Percentiles rank a stretch among this genome's conserved stretches.
These are phyloP conservation scores for Hyposmocoma kahamanoa DNA, from an alignment of 1,140 invertebrate species.

Conservation along the genomic window DNA sequence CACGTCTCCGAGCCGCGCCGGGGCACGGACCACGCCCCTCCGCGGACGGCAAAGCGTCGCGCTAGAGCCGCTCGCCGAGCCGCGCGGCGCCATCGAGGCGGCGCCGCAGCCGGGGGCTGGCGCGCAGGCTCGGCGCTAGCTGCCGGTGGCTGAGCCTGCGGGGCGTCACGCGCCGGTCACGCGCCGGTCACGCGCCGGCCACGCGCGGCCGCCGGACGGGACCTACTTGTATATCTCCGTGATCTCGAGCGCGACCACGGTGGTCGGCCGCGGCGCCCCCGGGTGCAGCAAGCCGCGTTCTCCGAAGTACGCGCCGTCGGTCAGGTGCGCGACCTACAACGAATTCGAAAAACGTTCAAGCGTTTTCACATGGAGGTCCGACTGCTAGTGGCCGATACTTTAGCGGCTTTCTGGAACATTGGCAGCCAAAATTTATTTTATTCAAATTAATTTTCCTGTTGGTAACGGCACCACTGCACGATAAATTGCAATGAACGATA, in stretches of 20 bases:
- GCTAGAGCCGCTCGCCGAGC: not conserved
- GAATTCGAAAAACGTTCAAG: too few relatives aligned
- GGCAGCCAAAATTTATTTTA: too few relatives aligned
- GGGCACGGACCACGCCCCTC: not conserved
- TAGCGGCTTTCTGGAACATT: too few relatives aligned
- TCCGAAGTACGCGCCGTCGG: slow-evolving; percentile 35
- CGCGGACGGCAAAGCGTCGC: not conserved
- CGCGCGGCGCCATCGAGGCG: slow-evolving; percentile 14
- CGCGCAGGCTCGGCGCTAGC: slow-evolving; percentile 20
- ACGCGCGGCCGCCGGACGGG: too few relatives aligned
- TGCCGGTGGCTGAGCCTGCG: slow-evolving; percentile 17
- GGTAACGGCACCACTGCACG: too few relatives aligned
- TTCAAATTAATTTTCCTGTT: too few relatives aligned
- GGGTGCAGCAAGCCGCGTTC: slow-evolving; percentile 24
- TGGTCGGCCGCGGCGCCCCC: slow-evolving; percentile 8
- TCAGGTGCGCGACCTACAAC: slow-evolving; percentile 27
- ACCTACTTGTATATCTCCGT: slow-evolving; percentile 28
- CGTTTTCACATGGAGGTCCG: too few relatives aligned
- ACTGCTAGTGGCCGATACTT: too few relatives aligned
- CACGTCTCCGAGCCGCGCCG: too few relatives aligned
- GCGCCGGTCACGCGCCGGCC: too few relatives aligned
- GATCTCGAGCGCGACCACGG: slow-evolving; percentile 29
- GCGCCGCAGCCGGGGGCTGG: slow-evolving; percentile 26
- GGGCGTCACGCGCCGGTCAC: too few relatives aligned
- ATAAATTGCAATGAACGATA: too few relatives aligned